Evolutionary conservation across 2,113 vertebrate genomes (phyloP).

Genomic region (Myotis lucifugus): DNA sequence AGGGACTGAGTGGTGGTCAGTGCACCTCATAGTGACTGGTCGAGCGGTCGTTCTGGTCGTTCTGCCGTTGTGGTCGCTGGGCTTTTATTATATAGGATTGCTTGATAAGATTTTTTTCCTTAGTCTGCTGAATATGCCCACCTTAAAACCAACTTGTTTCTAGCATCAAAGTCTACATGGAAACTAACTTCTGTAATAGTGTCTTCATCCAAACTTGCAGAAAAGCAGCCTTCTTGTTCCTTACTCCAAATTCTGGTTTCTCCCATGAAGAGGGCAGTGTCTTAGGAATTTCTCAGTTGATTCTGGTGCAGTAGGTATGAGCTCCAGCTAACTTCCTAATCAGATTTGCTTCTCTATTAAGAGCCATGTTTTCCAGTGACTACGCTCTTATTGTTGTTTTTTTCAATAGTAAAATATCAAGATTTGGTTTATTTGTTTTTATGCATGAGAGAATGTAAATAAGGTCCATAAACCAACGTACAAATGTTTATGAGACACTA

Average conservation of each 20-base stretch:
- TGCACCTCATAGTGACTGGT: no score
- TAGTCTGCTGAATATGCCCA: background rate
- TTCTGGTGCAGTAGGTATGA: background rate
- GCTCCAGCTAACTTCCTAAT: slow-evolving; percentile 49
- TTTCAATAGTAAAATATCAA: background rate
- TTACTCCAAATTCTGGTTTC: background rate
- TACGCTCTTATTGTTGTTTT: background rate
- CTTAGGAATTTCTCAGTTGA: slow-evolving; percentile 39
- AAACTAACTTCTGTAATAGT: background rate
- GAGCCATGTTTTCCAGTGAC: slow-evolving; percentile 48
- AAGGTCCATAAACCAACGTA: slow-evolving; percentile 39
- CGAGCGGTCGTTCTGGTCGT: no score
- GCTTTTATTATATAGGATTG: background rate
- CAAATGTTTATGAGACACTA: slow-evolving; percentile 2
- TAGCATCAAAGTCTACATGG: background rate
- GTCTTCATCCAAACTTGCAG: background rate
- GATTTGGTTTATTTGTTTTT: background rate
- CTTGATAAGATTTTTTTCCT: background rate
- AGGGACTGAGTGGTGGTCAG: no score
- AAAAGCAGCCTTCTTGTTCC: background rate
- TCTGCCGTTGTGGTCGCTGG: no score
- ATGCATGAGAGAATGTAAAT: slow-evolving; percentile 17
- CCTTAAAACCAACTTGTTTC: background rate
- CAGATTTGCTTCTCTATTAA: slow-evolving; percentile 54
- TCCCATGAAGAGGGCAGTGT: background rate